Base-by-base conservation (phyloP, 92 coral and sea anemone species). In the Heliopora coerulea region DNA sequence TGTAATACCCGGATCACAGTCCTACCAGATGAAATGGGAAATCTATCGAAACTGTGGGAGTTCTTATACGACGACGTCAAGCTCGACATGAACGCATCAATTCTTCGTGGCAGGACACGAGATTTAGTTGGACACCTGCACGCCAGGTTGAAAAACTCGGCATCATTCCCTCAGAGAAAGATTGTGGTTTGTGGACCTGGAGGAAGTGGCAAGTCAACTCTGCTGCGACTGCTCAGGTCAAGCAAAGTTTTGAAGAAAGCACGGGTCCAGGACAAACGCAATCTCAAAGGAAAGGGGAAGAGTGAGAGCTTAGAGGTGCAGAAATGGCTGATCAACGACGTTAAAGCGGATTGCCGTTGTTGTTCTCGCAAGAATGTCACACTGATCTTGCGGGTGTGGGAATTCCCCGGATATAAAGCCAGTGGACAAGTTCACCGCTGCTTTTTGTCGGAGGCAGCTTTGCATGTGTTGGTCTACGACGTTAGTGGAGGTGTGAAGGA, bases 11-110 rank as follows among this genome's bases (percentile, higher is more conserved):
- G 85, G 19, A 88, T 90, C 79, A 84, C 82, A 0, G 59, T 63
- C 28, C 83, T 95, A n/a, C 97, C 99, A 26, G 95, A 95, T 60
- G 99, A 95, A 77, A 95, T 95, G 97, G 99, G 99, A 41, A 79
- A 86, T 42, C 78, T 95, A 48, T 58, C 84, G 13, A 86, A 65
- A 72, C 82, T 95, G 21, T 95, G 96, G 92, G 99, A 95, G 59
- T 84, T 95, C 35, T 90, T 83, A 63, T 70, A 79, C 27, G 61
- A 42, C 28, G 99, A 86, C 2, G 80, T 95, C 21, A 95, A 86
- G 73, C 79, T 95, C 23, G 96, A 90, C 68, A 33, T 95, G 31
- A 89, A 90, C 42, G 79, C 74, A 19, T 87, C 96, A 3, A 68
- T 95, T 65, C 93, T 88, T 17, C 86, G 89, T 59, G 74, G 95